Evolutionary conservation across 2,888 invertebrate genomes (phyloP).

Genomic region (Drosophila fulvimacula): DNA sequence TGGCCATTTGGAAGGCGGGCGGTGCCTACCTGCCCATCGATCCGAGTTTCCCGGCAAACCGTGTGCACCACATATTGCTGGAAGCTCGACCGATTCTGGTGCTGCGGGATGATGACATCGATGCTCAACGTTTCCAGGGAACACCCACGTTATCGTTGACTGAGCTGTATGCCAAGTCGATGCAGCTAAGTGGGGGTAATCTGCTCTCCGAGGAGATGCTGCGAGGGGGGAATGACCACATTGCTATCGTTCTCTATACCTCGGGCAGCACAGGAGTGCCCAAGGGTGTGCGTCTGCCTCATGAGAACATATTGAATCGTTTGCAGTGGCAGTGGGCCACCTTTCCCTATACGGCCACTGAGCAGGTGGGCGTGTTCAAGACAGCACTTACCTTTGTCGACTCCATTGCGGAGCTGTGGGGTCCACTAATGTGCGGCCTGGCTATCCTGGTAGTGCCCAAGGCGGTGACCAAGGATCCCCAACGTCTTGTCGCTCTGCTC

Average conservation of each 20-base stretch:
- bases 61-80: constrained; percentile 90
- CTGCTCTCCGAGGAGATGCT: constrained; percentile 84
- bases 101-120: constrained; percentile 87
- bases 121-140: constrained; percentile 72
- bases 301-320: constrained; percentile 92
- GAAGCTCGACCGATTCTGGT: constrained; percentile 89
- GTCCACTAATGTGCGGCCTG: constrained; percentile 90
- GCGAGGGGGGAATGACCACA: constrained; percentile 69
- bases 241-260: constrained; percentile 82
- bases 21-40: constrained; percentile 94
- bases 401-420: constrained; percentile 95
- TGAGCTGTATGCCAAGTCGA: constrained; percentile 78
- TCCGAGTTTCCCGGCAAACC: constrained; percentile 88
- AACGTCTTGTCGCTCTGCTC: constrained; percentile 89
- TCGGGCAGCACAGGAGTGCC: constrained; percentile 96
- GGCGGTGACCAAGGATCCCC: constrained; percentile 91
- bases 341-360: constrained; percentile 90
- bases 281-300: constrained; percentile 94
- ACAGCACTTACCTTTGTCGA: constrained; percentile 96
- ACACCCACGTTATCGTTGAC: constrained; percentile 71
- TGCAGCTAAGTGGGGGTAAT: constrained; percentile 72
- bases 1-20: constrained; percentile 92
- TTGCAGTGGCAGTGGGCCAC: constrained; percentile 94
- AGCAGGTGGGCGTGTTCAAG: constrained; percentile 92
- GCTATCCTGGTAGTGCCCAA: constrained; percentile 91